Base-by-base conservation (phyloP, 1,140 invertebrate species). In the Pseudomyrmex pallidus region DNA sequence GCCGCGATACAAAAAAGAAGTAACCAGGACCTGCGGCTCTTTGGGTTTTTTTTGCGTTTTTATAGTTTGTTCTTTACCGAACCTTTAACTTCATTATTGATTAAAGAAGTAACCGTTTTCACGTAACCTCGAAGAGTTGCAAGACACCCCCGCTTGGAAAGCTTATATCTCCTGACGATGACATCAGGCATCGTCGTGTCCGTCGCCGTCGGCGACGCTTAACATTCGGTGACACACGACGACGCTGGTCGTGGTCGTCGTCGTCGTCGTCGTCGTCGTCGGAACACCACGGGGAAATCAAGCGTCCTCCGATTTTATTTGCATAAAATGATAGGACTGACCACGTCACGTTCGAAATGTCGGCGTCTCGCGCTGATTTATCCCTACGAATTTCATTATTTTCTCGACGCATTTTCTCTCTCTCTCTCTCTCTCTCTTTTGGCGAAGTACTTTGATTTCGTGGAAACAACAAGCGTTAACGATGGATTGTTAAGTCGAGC, bases 281-380 rank as follows among this genome's bases (percentile, higher is more conserved):
- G 63, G 74, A 94, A 94, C 88, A 93, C 93, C 92, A 93, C 83
- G 85, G 94, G 94, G 93, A 94, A 94, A 94, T 94, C 93, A 94
- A 93, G 89, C 91, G 88, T 92, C 74, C 89, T 87, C 61, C 74
- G 84, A 82, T 92, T 93, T 93, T 94, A 94, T 94, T 94, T 94
- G 93, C 94, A 94, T 94, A 94, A 94, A 94, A 94, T 94, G 93
- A 94, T 94, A 90, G 91, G 89, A 91, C 91, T 90, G 66, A 89
- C 88, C 91, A 88, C 87, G 90, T 93, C 88, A 92, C 90, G 88
- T 93, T 92, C 90, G 86, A 87, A 86, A 74, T 59, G 66, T 74
- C 59, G 86, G 82, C 68, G 35, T 35, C 35, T 76, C 85, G 35
- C 72, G 82, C 87, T 87, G 87, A 89, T 89, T 89, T 86, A 35